Evolutionary conservation across 1,140 invertebrate species (phyloP).

Genomic region (Eurosta solidaginis): DNA sequence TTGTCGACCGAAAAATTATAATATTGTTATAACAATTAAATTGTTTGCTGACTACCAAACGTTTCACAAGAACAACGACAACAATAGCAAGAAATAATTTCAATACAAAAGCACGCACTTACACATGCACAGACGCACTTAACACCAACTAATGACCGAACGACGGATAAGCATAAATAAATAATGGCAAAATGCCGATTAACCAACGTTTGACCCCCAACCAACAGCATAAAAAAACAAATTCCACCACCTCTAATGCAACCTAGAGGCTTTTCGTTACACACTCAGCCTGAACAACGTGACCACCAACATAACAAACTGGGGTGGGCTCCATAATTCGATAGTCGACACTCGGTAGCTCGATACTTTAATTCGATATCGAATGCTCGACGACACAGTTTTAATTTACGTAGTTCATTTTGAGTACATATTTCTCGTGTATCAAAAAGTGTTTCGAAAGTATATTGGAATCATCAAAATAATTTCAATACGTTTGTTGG

Average conservation of each 20-base stretch:
- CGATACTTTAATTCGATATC: no score
- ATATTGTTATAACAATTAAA: constrained; percentile 27
- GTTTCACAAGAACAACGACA: background rate
- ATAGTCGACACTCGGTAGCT: no score
- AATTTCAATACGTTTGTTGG: no score
- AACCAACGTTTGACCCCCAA: background rate
- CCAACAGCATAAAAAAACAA: background rate
- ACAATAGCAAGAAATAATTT: background rate
- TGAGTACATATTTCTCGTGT: no score
- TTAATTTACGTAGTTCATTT: no score
- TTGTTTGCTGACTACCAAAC: background rate
- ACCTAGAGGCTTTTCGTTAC: no score
- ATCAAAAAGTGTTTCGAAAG: no score
- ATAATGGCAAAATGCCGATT: background rate
- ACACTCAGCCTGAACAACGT: background rate
- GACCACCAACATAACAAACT: background rate
- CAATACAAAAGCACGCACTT: background rate
- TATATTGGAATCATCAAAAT: no score
- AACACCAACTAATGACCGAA: no score
- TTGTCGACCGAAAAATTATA: constrained; percentile 10
- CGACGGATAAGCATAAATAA: constrained; percentile 9
- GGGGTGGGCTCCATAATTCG: no score
- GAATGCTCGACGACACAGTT: no score
- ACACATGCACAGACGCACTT: background rate
- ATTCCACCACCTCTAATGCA: background rate